Evolutionary conservation across 64 coral and sea anemone genomes (phyloP).

Genomic region (Stichodactyla helianthus): DNA sequence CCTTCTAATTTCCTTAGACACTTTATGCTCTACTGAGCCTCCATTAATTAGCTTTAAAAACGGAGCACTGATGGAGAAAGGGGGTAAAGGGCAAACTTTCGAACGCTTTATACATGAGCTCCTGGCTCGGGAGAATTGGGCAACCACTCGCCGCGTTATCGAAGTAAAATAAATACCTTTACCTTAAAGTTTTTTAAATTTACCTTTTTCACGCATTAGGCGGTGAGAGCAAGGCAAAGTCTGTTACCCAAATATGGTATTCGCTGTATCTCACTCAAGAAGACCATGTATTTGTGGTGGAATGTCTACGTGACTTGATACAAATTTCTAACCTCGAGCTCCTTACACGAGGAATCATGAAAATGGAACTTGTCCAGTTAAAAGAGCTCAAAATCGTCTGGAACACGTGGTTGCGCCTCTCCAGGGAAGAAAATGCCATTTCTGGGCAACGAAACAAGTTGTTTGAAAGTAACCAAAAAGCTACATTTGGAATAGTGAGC

Average conservation of each 20-base stretch:
- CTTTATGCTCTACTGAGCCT: too few relatives aligned
- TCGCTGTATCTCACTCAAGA: slow-evolving; percentile 32
- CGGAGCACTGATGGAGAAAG: too few relatives aligned
- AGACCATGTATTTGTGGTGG: slow-evolving; percentile 11
- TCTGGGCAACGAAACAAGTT: neutral
- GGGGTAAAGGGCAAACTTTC: too few relatives aligned
- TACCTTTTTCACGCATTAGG: neutral
- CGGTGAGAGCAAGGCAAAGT: slow-evolving; percentile 32
- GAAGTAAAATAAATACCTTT: too few relatives aligned
- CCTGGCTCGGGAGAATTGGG: too few relatives aligned
- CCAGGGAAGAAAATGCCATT: neutral
- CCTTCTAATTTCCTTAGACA: too few relatives aligned
- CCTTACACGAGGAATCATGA: slow-evolving; percentile 30
- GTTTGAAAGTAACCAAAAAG: neutral
- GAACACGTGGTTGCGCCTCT: slow-evolving; percentile 27
- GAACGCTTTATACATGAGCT: too few relatives aligned
- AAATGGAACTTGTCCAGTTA: neutral
- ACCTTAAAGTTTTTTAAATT: neutral
- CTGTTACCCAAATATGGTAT: slow-evolving; percentile 62
- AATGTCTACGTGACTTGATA: slow-evolving; percentile 16
- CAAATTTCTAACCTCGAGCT: slow-evolving; percentile 24
- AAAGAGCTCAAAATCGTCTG: slow-evolving; percentile 9
- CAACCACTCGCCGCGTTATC: too few relatives aligned
- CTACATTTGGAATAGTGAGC: neutral
- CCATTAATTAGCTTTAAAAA: too few relatives aligned